Base-by-base conservation (phyloP, 2,113 vertebrate species). In the Misgurnus anguillicaudatus region DNA sequence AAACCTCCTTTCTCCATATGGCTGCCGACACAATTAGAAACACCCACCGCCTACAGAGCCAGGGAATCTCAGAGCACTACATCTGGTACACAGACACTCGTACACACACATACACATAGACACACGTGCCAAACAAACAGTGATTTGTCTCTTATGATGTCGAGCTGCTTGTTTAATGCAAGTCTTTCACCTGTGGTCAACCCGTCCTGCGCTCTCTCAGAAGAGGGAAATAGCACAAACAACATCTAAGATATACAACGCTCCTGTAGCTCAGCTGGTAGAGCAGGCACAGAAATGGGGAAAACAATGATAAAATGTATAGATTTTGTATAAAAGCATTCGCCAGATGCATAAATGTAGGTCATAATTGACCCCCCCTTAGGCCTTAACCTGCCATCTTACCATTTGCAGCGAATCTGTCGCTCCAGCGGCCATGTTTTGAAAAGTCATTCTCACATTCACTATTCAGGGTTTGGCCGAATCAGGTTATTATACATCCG, bases 1-100 rank as follows among this genome's bases (percentile, higher is more conserved):
- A 95, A 85, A 92, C 91, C 91, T 92, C 93, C 89, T 91, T 89
- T 92, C 82, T 94, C 93, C 94, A 95, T 94, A 94, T 95, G 94
- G 92, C 89, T 39, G 90, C 92, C 90, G 94, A 91, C 88, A 90
- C 70, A 70, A 93, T 95, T 94, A 92, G 94, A 92, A 94, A 94
- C 91, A 89, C 92, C 92, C 89, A 89, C 87, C 90, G 93, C 87
- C 91, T 93, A 87, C 89, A 91, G 87, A 87, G 86, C 87, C 66
- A 68, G 84, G 79, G 77, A 85, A 86, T 84, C 84, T 86, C 83
- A 65, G 70, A 67, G 83, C 83, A 82, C 72, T 88, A 89, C 89
- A 90, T 89, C 87, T 90, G 89, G 86, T 66, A 66, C 77, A 74
- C 84, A 72, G 73, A 87, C 85, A 80, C 80, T 21, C 62, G 58